Conservation (phyloP, 2,113 vertebrate genomes). For the Clinocottus analis region DNA sequence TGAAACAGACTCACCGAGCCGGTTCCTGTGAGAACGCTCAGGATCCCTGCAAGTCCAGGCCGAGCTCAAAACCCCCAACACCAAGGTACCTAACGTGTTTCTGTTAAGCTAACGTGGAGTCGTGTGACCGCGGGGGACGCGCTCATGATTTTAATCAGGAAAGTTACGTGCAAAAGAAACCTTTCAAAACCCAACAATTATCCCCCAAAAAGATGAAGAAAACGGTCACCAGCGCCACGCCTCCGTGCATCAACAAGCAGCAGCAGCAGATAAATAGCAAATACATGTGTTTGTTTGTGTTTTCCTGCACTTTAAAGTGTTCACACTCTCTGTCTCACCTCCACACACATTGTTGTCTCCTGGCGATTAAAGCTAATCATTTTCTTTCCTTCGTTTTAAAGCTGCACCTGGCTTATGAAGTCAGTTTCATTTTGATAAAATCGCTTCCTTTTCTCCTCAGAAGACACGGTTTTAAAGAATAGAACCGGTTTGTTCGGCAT, state of each 20-base stretch:
- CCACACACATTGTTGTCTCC: no score
- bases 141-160: slow-evolving; percentile 37
- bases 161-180: slow-evolving; percentile 4
- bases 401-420: background rate
- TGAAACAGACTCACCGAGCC: slow-evolving; percentile 54
- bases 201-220: no score
- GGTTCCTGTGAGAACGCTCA: slow-evolving; percentile 52
- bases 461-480: background rate
- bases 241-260: background rate
- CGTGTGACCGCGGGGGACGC: no score
- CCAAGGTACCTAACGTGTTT: no score
- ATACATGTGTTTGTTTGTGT: background rate
- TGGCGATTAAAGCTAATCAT: background rate
- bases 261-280: background rate
- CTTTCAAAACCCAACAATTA: background rate
- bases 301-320: background rate
- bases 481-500: background rate
- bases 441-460: background rate
- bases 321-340: background rate
- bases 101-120: no score
- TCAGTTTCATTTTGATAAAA: background rate
- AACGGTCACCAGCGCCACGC: background rate
- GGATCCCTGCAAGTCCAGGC: slow-evolving; percentile 36
- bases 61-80: slow-evolving; percentile 34
- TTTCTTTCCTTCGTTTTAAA: background rate